A percentile compares a stretch with the other conserved stretches of the same genome.
Evolutionary conservation across 2,888 invertebrate genomes (phyloP).

Genomic region (Sminthurinus aureus): DNA sequence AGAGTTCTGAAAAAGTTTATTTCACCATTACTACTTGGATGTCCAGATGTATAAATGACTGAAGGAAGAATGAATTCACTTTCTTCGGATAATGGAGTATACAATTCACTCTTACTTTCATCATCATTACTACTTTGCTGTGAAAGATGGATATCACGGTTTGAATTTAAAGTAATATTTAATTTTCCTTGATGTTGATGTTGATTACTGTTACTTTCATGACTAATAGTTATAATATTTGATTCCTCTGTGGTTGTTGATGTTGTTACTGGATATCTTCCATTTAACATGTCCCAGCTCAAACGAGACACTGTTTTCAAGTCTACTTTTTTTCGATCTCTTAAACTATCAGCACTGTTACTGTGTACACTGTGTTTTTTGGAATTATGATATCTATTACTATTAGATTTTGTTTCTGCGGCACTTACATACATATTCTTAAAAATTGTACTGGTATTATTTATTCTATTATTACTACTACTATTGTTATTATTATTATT

Average conservation of each 20-base stretch:
- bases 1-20: conserved; percentile 20
- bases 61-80: conserved; percentile 54
- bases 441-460: too few species aligned
- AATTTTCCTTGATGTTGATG: too few species aligned
- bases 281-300: conserved; percentile 58
- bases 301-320: conserved; percentile 54
- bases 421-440: too few species aligned
- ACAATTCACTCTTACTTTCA: too few species aligned
- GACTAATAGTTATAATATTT: conserved; percentile 27
- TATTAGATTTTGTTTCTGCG: too few species aligned
- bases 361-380: too few species aligned
- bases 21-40: conserved; percentile 2
- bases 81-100: not conserved
- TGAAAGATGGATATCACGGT: not conserved
- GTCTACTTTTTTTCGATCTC: conserved; percentile 35
- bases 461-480: too few species aligned
- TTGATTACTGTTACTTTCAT: not conserved
- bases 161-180: not conserved
- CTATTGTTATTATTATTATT: too few species aligned
- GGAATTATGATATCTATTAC: too few species aligned
- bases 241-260: conserved; percentile 9
- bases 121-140: too few species aligned
- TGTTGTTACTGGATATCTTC: conserved; percentile 42
- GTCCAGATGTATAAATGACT: conserved; percentile 53
- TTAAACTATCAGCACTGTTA: too few species aligned